Evolutionary conservation across 37 sponge, comb jelly and placozoan species (phyloP).

Genomic region (Mnemiopsis leidyi): DNA sequence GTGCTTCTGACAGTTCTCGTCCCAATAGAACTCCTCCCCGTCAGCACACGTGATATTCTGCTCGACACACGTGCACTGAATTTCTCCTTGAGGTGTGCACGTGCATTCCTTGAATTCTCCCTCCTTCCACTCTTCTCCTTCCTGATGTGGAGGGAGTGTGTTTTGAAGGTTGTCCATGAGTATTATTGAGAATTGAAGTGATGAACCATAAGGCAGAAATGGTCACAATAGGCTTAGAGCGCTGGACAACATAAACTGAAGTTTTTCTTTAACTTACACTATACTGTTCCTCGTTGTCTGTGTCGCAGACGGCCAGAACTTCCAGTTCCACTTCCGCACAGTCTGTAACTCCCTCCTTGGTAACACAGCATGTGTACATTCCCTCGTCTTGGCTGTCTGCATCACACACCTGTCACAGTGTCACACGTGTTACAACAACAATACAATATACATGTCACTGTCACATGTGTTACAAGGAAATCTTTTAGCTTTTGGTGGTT

Average conservation of each 20-base stretch:
- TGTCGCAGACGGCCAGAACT: background rate
- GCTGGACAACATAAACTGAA: no score
- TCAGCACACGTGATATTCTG: background rate
- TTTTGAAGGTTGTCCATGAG: no score
- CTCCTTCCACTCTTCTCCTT: conserved; percentile 40
- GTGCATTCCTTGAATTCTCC: background rate
- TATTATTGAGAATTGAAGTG: no score
- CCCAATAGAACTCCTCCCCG: background rate
- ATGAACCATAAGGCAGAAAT: no score
- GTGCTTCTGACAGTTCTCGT: background rate
- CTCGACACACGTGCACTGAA: background rate
- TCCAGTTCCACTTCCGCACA: background rate
- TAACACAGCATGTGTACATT: background rate
- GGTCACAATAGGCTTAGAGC: no score
- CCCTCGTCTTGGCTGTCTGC: background rate
- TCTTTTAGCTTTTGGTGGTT: no score
- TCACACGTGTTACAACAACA: no score
- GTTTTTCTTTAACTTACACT: background rate
- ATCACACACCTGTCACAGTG: background rate
- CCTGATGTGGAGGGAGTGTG: background rate
- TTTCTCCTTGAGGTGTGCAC: background rate
- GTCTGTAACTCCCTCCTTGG: background rate
- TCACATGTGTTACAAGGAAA: no score
- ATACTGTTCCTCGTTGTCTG: background rate
- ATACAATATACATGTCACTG: no score